phyloP scores from a whole-genome alignment of 2,888 invertebrate species.

The Halictus quadricinctus region DNA sequence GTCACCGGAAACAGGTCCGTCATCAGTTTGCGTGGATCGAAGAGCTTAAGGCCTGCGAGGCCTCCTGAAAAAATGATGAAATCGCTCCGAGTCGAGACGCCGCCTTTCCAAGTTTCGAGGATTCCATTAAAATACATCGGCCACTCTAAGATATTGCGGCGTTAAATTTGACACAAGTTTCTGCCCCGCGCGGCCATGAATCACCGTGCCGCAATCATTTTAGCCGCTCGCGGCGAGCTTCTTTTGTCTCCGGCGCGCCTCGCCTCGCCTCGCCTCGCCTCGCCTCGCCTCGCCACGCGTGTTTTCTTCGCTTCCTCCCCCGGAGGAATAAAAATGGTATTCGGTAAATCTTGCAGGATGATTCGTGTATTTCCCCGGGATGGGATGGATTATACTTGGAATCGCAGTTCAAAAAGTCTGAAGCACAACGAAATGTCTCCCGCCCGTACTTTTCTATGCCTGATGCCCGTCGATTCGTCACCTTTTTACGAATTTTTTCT shows the following conservation, averaged over 20 bases:
- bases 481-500: neutral
- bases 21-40: neutral
- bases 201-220: conserved; percentile 47
- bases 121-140: conserved; percentile 63
- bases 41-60: neutral
- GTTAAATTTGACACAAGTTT: conserved; percentile 46
- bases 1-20: neutral
- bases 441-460: neutral
- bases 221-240: conserved; percentile 32
- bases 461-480: conserved; percentile 12
- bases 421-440: conserved; percentile 2
- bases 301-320: conserved; percentile 7
- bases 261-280: conserved; percentile 2
- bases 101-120: conserved; percentile 7
- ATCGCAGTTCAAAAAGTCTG: conserved; percentile 23
- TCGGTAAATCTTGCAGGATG: conserved; percentile 33
- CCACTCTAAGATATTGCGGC: conserved; percentile 59
- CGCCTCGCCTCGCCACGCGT: no score
- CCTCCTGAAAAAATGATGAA: conserved; percentile 42
- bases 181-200: conserved; percentile 26
- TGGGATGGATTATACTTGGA: conserved; percentile 15
- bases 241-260: conserved; percentile 23
- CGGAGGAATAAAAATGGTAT: conserved; percentile 30
- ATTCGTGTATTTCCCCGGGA: conserved; percentile 19
- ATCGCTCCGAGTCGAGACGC: conserved; percentile 13